Percentiles rank a stretch among this genome's conserved stretches.
Evolutionary conservation across 1,140 invertebrate species (phyloP).

Genomic region (Agraylea sexmaculata): DNA sequence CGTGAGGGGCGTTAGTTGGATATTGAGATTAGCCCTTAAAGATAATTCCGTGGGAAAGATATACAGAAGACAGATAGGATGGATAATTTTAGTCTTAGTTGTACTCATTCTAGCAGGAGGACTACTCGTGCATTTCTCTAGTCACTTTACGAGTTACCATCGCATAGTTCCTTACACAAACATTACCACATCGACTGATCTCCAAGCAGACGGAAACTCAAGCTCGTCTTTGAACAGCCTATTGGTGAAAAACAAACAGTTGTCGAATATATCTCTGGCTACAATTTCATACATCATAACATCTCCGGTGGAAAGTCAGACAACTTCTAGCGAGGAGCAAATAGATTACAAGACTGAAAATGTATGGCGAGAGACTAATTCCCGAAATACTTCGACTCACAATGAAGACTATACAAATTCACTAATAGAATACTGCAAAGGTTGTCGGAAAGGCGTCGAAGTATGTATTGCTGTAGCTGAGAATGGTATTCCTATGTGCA

Average conservation of each 20-base stretch:
- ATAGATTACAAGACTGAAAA: conserved; percentile 20
- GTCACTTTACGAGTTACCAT: conserved; percentile 15
- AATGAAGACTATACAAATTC: conserved; percentile 12
- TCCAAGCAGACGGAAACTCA: too few relatives aligned
- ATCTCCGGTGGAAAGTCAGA: conserved; percentile 10
- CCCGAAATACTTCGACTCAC: conserved; percentile 4
- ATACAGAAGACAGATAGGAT: conserved; percentile 19
- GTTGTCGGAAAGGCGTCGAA: conserved; percentile 40
- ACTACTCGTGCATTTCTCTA: conserved; percentile 16
- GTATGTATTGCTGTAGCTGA: conserved; percentile 53
- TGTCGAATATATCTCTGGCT: conserved; percentile 7
- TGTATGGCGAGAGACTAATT: conserved; percentile 7
- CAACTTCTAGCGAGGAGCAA: not conserved
- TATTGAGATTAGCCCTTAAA: conserved; percentile 32
- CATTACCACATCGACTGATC: too few relatives aligned
- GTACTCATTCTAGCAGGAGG: conserved; percentile 14
- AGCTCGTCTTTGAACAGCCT: too few relatives aligned
- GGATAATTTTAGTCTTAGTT: conserved; percentile 14
- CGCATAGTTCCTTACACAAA: conserved; percentile 14
- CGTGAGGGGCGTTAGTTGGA: conserved; percentile 34
- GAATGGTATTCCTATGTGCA: conserved; percentile 50
- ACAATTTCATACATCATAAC: conserved; percentile 1
- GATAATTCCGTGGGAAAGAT: conserved; percentile 26
- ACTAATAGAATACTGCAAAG: conserved; percentile 27
- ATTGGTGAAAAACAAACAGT: not conserved